A percentile compares a stretch with the other conserved stretches of the same genome.
phyloP scores from a whole-genome alignment of 2,888 invertebrate species.

The Lysandra coridon region DNA sequence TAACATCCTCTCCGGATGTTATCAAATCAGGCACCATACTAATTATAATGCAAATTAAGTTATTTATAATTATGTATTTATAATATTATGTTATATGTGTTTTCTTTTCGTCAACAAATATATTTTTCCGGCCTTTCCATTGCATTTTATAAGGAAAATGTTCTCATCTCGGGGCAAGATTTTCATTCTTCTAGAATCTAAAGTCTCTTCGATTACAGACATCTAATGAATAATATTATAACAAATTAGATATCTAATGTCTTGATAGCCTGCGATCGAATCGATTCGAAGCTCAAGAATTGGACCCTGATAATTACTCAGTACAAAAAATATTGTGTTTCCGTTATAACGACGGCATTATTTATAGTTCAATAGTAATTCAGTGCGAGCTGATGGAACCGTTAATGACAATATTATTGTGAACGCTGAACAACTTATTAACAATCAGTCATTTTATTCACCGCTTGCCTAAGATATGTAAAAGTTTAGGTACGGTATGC shows the following conservation, averaged over 20 bases:
- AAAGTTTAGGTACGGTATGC: conserved; percentile 45
- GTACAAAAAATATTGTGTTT: conserved; percentile 3
- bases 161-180: too few species aligned
- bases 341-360: conserved; percentile 1
- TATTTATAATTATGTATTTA: neutral
- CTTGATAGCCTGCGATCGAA: neutral
- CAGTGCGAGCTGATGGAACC: conserved; percentile 34
- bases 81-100: neutral
- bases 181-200: too few species aligned
- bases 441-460: conserved; percentile 52
- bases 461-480: conserved; percentile 49
- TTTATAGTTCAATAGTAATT: conserved; percentile 20
- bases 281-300: neutral
- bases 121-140: neutral
- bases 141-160: too few species aligned
- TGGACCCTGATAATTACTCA: neutral
- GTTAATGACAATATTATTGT: conserved; percentile 70
- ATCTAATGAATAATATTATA: too few species aligned
- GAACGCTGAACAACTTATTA: conserved; percentile 58
- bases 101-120: neutral
- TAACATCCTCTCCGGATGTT: conserved; percentile 1
- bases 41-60: neutral
- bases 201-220: too few species aligned
- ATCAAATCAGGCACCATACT: neutral
- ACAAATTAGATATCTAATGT: too few species aligned